These are phyloP conservation scores for Crossaster papposus DNA, from an alignment of 53 echinoderm and acorn worm species.

Conservation along the genomic window DNA sequence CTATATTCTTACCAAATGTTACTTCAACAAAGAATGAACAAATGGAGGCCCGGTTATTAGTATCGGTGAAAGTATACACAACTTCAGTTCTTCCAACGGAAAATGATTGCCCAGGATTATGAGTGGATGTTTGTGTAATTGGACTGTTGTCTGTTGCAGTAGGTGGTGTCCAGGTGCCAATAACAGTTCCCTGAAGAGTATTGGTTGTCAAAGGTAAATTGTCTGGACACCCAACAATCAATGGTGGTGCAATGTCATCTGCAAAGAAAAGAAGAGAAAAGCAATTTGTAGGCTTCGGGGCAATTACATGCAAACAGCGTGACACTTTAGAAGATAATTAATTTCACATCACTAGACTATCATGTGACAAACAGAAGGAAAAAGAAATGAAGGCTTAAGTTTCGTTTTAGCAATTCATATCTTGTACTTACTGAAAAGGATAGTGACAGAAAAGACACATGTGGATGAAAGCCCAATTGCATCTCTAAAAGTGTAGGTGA, in stretches of 20 bases:
- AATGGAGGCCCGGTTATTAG: background rate
- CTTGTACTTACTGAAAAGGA: conserved; percentile 16
- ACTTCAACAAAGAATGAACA: conserved; percentile 26
- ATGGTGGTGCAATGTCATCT: conserved; percentile 11
- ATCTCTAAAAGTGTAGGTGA: conserved; percentile 56
- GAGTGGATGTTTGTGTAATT: conserved; percentile 21
- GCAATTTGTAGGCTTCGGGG: background rate
- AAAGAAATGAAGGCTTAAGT: too few relatives aligned
- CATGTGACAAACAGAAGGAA: background rate
- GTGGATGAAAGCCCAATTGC: background rate
- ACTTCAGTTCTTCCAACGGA: conserved; percentile 19
- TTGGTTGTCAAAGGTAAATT: background rate
- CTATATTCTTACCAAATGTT: conserved; percentile 32
- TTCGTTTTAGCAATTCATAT: too few relatives aligned
- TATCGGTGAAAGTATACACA: conserved; percentile 57
- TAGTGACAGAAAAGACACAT: conserved; percentile 21
- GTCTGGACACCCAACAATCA: background rate
- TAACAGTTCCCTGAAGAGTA: background rate
- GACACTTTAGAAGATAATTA: too few relatives aligned
- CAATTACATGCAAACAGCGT: too few relatives aligned
- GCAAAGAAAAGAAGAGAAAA: background rate
- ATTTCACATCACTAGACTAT: background rate
- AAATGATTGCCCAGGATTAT: conserved; percentile 47
- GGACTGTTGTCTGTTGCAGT: conserved; percentile 63
- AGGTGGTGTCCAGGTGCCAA: conserved; percentile 65